Evolutionary conservation across 37 sponge, comb jelly and placozoan genomes (phyloP), one percentile per base, ranked within the genome.

Genomic region (Dysidea cf. avara): DNA sequence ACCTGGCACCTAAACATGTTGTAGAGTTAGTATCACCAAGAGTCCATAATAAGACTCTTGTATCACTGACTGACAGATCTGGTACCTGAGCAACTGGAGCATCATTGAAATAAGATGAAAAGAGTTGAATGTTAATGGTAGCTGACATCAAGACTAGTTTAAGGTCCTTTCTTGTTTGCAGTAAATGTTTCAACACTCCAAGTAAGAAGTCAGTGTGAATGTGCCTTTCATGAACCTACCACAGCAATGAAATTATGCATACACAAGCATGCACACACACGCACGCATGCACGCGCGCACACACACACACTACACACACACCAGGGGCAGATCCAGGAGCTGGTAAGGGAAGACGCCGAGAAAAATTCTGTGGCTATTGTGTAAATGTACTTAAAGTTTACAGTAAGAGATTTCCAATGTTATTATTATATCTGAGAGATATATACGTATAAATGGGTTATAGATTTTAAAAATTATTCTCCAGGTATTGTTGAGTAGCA

Each of bases 141-240:
- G 96, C 96, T 13, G 92, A 92, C 96, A 96, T 96, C 50, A 96
- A 79, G 13, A 96, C 80, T 0, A 96, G 66, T 51, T 88, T 96
- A 29, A 96, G 81, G 30, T 91, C 90, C 3, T 69, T 55, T 68
- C 96, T 61, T 16, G 74, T 70, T 21, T 75, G 62, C 9, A 92
- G 61, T 25, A 96, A 74, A 25, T 71, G 39, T 14, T 69, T 52
- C 32, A 96, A 66, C 1, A 96, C 61, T 9, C 96, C 96, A 34
- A 96, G 82, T 20, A 96, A 67, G 69, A 96, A 88, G 76, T 96
- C 96, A 0, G 88, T 85, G 54, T 92, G 85, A 38, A 96, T 71
- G 51, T 96, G 96, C 22, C 96, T 62, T 46, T 96, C 96, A 31
- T 96, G 96, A 2, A 96, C 96, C 46, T 43, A 43, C 5, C 5